A percentile compares a stretch with the other conserved stretches of the same genome.
These are phyloP conservation scores for Podarcis cretensis DNA, from an alignment of 2,113 vertebrate species.

Conservation along the genomic window DNA sequence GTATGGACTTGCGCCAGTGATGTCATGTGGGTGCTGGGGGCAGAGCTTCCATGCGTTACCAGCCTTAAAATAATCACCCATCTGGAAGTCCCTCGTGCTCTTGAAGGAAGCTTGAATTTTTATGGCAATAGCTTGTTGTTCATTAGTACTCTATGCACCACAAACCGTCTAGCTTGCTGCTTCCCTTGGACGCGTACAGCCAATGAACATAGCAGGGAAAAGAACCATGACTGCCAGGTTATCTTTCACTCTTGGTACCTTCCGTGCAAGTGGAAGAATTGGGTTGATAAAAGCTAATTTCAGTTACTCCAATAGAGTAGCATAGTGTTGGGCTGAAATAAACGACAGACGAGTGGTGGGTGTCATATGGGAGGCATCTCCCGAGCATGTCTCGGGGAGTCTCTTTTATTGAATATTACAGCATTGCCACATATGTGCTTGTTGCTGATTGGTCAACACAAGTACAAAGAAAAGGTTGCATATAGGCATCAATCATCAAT, in stretches of 20 bases:
- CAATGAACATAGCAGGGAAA: background rate
- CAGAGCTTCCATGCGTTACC: no score
- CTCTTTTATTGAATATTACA: no score
- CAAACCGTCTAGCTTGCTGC: slow-evolving; percentile 25
- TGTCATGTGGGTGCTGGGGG: no score
- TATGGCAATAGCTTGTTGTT: background rate
- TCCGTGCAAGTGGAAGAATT: slow-evolving; percentile 29
- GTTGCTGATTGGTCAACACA: no score
- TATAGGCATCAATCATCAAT: no score
- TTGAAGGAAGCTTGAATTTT: background rate
- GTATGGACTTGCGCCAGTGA: no score
- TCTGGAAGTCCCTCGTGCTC: background rate
- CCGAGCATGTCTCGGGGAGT: no score
- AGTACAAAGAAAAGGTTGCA: no score
- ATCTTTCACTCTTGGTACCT: slow-evolving; percentile 58
- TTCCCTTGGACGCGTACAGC: slow-evolving; percentile 48
- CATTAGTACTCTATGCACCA: slow-evolving; percentile 41
- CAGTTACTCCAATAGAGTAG: slow-evolving; percentile 18
- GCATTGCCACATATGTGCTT: no score
- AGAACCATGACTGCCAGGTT: slow-evolving; percentile 41
- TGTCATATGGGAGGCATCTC: no score
- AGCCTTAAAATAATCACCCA: background rate
- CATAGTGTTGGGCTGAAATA: no score
- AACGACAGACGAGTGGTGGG: no score
- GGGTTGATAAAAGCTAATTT: slow-evolving; percentile 31